Conservation (phyloP, 2,888 invertebrate genomes). For the Chromoteleia sp. region DNA sequence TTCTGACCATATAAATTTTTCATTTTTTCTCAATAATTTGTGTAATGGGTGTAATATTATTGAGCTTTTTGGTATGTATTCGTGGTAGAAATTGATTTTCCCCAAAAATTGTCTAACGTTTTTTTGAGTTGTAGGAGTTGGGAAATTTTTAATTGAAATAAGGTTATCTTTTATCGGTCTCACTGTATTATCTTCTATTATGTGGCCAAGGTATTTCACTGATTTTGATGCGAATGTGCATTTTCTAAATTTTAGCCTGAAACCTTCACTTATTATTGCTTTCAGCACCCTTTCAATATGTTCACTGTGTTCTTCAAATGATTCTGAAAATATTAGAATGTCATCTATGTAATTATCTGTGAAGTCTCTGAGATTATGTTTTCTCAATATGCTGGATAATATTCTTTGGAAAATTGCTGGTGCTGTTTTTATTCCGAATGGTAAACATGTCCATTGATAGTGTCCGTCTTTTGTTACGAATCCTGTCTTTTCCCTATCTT, state of each 20-base stretch:
- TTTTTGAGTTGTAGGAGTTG: slow-evolving; percentile 24
- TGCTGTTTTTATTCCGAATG: slow-evolving; percentile 62
- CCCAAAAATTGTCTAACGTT: slow-evolving; percentile 31
- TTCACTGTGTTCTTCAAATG: slow-evolving; percentile 50
- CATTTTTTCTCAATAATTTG: slow-evolving; percentile 68
- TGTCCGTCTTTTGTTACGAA: slow-evolving; percentile 49
- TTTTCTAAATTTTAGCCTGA: slow-evolving; percentile 62
- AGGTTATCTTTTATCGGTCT: slow-evolving; percentile 67
- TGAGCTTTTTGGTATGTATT: slow-evolving; percentile 46
- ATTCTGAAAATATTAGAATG: slow-evolving; percentile 51
- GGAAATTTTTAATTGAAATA: slow-evolving; percentile 55
- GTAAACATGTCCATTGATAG: slow-evolving; percentile 60
- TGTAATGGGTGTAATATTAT: slow-evolving; percentile 30
- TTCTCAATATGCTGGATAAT: slow-evolving; percentile 54
- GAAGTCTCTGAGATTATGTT: slow-evolving; percentile 42
- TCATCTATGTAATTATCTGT: slow-evolving; percentile 60
- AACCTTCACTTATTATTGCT: slow-evolving; percentile 67
- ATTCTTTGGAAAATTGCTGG: slow-evolving; percentile 68
- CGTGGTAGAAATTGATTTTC: slow-evolving; percentile 60
- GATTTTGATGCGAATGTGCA: slow-evolving; percentile 26
- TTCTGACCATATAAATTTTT: slow-evolving; percentile 70
- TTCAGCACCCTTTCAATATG: slow-evolving; percentile 44
- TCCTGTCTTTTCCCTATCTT: slow-evolving; percentile 69
- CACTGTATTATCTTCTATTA: slow-evolving; percentile 29
- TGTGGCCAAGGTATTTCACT: slow-evolving; percentile 24